Evolutionary conservation across 2,113 vertebrate genomes (phyloP).

Genomic region (Rhinopomastus cyanomelas): DNA sequence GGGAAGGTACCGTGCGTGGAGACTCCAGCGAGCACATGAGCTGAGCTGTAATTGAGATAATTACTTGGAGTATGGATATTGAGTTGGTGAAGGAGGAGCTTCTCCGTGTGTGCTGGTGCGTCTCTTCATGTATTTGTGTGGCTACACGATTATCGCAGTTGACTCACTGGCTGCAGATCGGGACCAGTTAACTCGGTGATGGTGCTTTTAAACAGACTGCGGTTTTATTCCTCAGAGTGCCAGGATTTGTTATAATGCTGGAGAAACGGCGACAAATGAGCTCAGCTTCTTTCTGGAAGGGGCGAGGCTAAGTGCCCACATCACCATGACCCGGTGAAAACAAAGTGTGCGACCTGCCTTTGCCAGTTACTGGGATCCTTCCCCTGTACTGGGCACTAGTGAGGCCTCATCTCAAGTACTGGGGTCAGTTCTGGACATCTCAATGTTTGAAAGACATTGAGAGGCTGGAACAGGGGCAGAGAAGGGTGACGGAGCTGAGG

Average conservation of each 20-base stretch:
- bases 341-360: accelerated
- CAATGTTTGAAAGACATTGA: too few species aligned
- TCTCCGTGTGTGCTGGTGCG: not conserved
- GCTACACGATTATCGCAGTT: accelerated
- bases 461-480: too few species aligned
- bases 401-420: too few species aligned
- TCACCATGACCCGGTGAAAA: not conserved
- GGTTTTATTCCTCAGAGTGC: not conserved
- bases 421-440: too few species aligned
- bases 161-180: not conserved
- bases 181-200: not conserved
- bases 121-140: accelerated
- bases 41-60: not conserved
- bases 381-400: too few species aligned
- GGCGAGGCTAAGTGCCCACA: not conserved
- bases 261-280: not conserved
- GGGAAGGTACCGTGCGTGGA: not conserved
- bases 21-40: not conserved
- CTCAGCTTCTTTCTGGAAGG: accelerated
- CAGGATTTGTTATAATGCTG: accelerated
- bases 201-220: not conserved
- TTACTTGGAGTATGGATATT: not conserved
- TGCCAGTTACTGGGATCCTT: not conserved
- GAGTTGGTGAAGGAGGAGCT: not conserved
- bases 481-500: too few species aligned